phyloP scores from a whole-genome alignment of 37 sponge, comb jelly and placozoan species.

The Oopsacas minuta region DNA sequence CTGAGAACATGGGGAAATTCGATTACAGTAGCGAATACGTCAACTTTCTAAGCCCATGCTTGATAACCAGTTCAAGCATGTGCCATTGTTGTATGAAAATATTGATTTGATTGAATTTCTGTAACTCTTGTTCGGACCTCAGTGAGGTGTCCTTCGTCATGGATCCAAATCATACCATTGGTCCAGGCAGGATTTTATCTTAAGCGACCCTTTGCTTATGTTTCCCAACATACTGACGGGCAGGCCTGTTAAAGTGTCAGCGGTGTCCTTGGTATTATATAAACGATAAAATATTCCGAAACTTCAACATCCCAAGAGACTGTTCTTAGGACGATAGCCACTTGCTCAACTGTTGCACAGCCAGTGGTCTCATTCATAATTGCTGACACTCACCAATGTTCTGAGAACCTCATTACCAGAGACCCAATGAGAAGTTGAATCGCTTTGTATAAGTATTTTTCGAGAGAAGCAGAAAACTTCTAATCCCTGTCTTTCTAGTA shows the following conservation, averaged over 20 bases:
- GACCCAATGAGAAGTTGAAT: not conserved
- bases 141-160: not conserved
- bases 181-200: not conserved
- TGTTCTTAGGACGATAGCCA: conserved; percentile 14
- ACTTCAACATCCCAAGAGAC: conserved; percentile 11
- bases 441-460: not conserved
- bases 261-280: conserved; percentile 19
- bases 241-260: not conserved
- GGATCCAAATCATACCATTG: not conserved
- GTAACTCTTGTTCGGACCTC: conserved; percentile 4
- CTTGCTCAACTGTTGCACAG: conserved; percentile 13
- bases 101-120: conserved; percentile 14
- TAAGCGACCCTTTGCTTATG: conserved; percentile 6
- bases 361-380: conserved; percentile 1
- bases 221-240: not conserved
- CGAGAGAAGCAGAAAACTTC: not conserved
- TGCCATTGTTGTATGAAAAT: not conserved
- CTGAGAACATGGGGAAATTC: conserved; percentile 4
- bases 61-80: conserved; percentile 10
- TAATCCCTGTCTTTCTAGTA: not conserved
- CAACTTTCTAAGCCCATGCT: conserved; percentile 11
- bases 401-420: conserved; percentile 14
- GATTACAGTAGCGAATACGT: conserved; percentile 3
- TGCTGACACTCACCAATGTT: not conserved
- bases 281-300: not conserved